Conservation (phyloP, 2,888 invertebrate species). For the Hemithea aestivaria region DNA sequence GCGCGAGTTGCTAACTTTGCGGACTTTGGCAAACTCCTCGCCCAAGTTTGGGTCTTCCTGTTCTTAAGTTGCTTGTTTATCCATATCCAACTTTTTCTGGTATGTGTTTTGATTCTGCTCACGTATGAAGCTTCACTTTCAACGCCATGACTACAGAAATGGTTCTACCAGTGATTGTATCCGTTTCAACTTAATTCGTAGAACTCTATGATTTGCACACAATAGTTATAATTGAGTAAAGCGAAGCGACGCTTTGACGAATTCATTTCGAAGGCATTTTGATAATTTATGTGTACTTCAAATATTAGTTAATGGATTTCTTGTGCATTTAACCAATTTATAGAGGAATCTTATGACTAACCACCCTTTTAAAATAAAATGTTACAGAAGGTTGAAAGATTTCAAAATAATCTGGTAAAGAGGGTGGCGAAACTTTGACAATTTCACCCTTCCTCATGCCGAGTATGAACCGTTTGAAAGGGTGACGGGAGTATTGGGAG, state of each 20-base stretch:
- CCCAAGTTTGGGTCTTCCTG: constrained; percentile 37
- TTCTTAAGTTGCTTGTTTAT: constrained; percentile 46
- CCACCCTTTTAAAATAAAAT: constrained; percentile 37
- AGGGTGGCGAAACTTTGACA: constrained; percentile 60
- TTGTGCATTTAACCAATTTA: constrained; percentile 37
- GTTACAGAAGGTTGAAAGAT: constrained; percentile 51
- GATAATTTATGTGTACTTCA: no score
- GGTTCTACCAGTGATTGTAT: no score
- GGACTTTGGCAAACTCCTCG: constrained; percentile 45
- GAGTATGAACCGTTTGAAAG: constrained; percentile 56
- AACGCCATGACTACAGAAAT: background rate
- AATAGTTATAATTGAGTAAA: no score
- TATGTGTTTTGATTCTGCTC: constrained; percentile 25
- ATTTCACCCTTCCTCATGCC: constrained; percentile 45
- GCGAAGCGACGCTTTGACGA: constrained; percentile 27
- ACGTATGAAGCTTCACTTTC: constrained; percentile 12
- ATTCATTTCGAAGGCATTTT: no score
- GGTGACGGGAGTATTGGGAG: constrained; percentile 40
- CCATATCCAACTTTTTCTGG: constrained; percentile 32
- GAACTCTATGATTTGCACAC: no score
- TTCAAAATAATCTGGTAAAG: constrained; percentile 60
- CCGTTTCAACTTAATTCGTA: no score
- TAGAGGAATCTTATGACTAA: constrained; percentile 20
- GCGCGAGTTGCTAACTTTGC: constrained; percentile 53
- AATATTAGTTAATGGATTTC: constrained; percentile 34